Percentiles rank a stretch among this genome's conserved stretches.
Conservation (phyloP, 2,888 invertebrate species). For the Pristionchus fissidentatus region DNA sequence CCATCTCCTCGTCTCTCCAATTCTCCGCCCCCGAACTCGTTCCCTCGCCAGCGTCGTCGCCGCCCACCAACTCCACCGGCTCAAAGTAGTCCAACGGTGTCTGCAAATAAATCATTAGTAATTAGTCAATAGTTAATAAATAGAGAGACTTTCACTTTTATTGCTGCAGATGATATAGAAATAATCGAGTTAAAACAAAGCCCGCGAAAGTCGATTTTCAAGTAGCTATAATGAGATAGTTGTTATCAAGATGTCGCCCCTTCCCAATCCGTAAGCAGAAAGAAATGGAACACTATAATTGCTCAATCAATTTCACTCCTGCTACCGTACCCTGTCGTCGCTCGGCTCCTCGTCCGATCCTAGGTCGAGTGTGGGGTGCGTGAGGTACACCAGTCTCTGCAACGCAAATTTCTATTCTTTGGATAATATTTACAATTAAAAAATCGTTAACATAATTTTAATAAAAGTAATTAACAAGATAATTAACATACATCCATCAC, state of each 20-base stretch:
- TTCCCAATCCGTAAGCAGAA: no score
- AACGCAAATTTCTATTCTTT: no score
- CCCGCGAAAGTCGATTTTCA: no score
- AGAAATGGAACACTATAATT: no score
- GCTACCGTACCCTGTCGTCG: neutral
- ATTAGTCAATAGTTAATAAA: neutral
- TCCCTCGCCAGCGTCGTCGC: conserved; percentile 34
- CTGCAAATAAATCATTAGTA: neutral
- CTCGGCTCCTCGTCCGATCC: conserved; percentile 43
- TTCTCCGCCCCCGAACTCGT: conserved; percentile 37
- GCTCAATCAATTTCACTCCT: neutral
- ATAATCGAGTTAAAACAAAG: no score
- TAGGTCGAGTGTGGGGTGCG: neutral
- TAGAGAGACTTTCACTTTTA: neutral
- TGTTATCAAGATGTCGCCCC: no score
- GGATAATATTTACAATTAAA: no score
- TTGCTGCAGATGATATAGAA: no score
- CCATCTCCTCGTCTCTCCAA: conserved; percentile 20
- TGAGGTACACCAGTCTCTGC: neutral
- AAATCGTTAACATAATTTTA: no score
- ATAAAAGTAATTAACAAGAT: neutral
- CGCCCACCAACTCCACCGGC: no score
- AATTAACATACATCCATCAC: neutral
- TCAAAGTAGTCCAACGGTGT: neutral
- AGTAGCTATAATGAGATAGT: no score